Evolutionary conservation across 2,113 vertebrate species (phyloP), one percentile per base, ranked within the genome.

Genomic region (Coracopsis vasa): DNA sequence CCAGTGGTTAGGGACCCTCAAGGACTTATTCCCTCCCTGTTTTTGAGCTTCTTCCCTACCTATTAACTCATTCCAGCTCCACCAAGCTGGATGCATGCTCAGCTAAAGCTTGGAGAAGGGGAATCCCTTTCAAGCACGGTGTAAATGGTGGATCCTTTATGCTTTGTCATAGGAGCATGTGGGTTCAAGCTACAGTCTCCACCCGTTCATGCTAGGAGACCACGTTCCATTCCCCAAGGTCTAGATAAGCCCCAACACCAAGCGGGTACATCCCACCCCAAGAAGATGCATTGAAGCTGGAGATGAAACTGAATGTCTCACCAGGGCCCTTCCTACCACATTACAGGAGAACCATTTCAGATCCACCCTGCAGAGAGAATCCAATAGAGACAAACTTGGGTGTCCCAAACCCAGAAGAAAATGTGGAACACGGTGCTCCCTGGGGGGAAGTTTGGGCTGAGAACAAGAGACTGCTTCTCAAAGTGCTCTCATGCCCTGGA

Each of bases 31-130:
- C 66, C 61, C 10, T 35, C 12, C 31, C 16, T 41, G 10, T 15
- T 65, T 66, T 56, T 16, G 37, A 67, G 37, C 13, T 62, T 64
- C 37, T 9, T 6, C 28, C 15, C 33, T 11, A 20, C 23, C 39
- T 35, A 8, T 39, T 58, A n/a, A 16, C 31, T 64, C 37, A 10
- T 67, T 66, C 77, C 42, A 72, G 24, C n/a, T 69, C 61, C 78
- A 24, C 3, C 2, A 0, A 25, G 51, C 17, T 44, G 51, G 25
- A 41, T 27, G 39, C 4, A 2, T 1, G 1, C 64, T 37, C 19
- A 13, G 10, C 7, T 60, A 37, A 53, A 31, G 39, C n/a, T 19
- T 12, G 16, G 54, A 75, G 74, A 88, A 51, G 62, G 48, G 20
- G 28, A 72, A 61, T 45, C 51, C 51, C 39, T 72, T 23, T 13